phyloP scores from a whole-genome alignment of 2,888 invertebrate genomes.

The Leptinotarsa juncta region DNA sequence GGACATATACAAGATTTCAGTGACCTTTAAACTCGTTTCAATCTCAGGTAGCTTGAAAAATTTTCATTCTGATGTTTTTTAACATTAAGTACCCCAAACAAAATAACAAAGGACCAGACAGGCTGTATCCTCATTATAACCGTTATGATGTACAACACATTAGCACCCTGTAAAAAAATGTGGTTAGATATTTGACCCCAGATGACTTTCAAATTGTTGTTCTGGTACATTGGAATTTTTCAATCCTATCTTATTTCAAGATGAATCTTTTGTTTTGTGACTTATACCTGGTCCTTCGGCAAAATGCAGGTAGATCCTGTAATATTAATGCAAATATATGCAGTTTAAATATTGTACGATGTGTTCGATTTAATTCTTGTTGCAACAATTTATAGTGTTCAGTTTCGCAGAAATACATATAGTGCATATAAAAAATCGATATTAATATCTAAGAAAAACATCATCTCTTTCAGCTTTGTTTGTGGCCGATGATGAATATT shows the following conservation, averaged over 20 bases:
- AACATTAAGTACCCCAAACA: not conserved
- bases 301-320: constrained; percentile 42
- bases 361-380: constrained; percentile 36
- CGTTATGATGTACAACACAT: constrained; percentile 13
- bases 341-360: constrained; percentile 37
- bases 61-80: not conserved
- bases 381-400: constrained; percentile 17
- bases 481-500: too few species aligned
- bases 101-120: constrained; percentile 5
- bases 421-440: not conserved
- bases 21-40: not conserved
- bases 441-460: not conserved
- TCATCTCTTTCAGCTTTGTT: not conserved
- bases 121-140: constrained; percentile 10
- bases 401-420: constrained; percentile 10
- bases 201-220: constrained; percentile 38
- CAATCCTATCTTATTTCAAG: constrained; percentile 32
- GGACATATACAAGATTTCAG: too few species aligned
- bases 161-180: constrained; percentile 30
- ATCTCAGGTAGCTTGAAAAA: not conserved
- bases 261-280: constrained; percentile 31
- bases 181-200: constrained; percentile 38
- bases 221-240: constrained; percentile 31
- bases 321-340: constrained; percentile 43
- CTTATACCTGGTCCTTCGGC: constrained; percentile 42